These are phyloP conservation scores for Amphipoea lucens DNA, from an alignment of 2,888 invertebrate species.

Conservation along the genomic window DNA sequence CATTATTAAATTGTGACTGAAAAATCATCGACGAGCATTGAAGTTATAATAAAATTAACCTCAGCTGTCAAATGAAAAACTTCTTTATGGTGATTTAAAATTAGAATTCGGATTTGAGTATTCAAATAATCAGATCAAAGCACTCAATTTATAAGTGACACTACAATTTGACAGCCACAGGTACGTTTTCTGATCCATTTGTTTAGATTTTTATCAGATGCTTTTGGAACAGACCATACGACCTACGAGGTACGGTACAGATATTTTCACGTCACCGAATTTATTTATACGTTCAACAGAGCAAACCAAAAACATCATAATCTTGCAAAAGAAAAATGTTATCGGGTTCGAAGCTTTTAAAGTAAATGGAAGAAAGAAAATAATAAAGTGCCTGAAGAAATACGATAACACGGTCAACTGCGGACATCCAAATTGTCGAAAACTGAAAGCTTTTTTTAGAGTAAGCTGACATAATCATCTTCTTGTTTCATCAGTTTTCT, in stretches of 20 bases:
- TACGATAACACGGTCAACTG: background rate
- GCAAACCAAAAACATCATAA: conserved; percentile 36
- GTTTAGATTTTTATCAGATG: background rate
- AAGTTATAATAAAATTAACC: background rate
- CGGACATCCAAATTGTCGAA: background rate
- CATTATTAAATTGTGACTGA: background rate
- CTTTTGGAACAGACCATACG: background rate
- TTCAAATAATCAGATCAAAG: background rate
- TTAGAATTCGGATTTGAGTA: background rate
- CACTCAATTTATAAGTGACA: background rate
- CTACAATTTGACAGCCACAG: background rate
- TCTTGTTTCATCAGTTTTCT: background rate
- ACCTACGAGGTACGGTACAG: conserved; percentile 5
- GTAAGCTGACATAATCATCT: conserved; percentile 7
- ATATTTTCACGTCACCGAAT: conserved; percentile 52
- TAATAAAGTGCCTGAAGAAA: conserved; percentile 6
- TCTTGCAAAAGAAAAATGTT: conserved; percentile 3
- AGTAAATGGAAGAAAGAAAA: conserved; percentile 14
- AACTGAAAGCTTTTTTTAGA: background rate
- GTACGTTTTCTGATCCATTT: background rate
- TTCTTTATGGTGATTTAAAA: background rate
- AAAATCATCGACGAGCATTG: background rate
- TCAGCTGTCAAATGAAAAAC: background rate
- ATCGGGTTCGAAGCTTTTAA: conserved; percentile 9
- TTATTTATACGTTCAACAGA: conserved; percentile 45